Base-by-base conservation (phyloP, 2,888 invertebrate species). In the Selenia dentaria region DNA sequence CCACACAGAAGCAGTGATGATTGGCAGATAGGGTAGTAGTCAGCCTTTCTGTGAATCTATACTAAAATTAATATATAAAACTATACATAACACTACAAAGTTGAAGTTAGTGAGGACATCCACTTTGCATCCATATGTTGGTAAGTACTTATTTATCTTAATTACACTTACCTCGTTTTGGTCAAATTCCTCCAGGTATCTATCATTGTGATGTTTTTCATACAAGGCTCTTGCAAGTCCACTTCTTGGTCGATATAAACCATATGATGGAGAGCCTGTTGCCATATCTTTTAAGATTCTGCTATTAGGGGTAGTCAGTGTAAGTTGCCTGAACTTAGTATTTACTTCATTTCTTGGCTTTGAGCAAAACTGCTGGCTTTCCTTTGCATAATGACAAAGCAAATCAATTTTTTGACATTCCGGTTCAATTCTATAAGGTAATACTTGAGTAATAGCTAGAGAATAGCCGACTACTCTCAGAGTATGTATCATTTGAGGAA, bases 121-220 rank as follows among this genome's bases (percentile, higher is more conserved):
- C n/a, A n/a, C n/a, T n/a, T n/a, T n/a, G n/a, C n/a, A n/a, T n/a
- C n/a, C n/a, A n/a, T n/a, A n/a, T n/a, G n/a, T n/a, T n/a, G n/a
- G n/a, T n/a, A n/a, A n/a, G n/a, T n/a, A n/a, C n/a, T n/a, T n/a
- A n/a, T n/a, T n/a, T n/a, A n/a, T n/a, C n/a, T 18, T 18, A 22
- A 27, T 6, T 12, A 12, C 6, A 53, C 93, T 92, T 79, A 95
- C 95, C 93, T 93, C 92, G 42, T 85, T 91, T 69, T 94, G 94
- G 75, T 96, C 95, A 74, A 94, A 91, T 34, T 92, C 89, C 62
- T 92, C 91, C 12, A 95, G 87, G 58, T 92, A 92, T 69, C 93
- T 92, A 78, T 96, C 95, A 66, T 93, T 93, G 57, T 92, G 83
- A 64, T 94, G 94, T 76, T 95, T 95, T 63, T 95, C 93, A 84